Evolutionary conservation across 1,140 invertebrate species (phyloP), one percentile per base, ranked within the genome.

Genomic region (Belonocnema kinseyi): DNA sequence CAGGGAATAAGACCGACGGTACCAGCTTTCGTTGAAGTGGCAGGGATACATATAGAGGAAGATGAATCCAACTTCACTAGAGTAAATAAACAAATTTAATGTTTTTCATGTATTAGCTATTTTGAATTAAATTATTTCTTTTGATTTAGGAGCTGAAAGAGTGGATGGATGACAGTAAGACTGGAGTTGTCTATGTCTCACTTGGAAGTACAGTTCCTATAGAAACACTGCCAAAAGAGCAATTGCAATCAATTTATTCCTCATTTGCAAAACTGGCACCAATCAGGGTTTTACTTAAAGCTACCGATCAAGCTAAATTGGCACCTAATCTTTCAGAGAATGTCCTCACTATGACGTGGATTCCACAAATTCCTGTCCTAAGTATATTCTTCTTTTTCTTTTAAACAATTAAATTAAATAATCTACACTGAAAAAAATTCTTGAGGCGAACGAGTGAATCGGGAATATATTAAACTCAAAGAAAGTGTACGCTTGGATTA

Each of bases 361-460:
- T 95, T 80, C 94, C 94, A 21, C 94, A 95, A 87, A 91, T 92
- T 73, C 93, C 92, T 83, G 84, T 93, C 76, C 79, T 93, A 33
- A 33, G 26, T 33, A 33, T 33, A 33, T 33, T 33, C 26, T 33
- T 33, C 5, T 33, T 33, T 33, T 33, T 33, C 26, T 33, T 33
- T 33, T 33, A 33, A 5, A 33, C 26, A 33, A 33, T 3, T 33
- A 33, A 2, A 33, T 33, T 3, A 33, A 33, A 26, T 3, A 26
- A 26, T 26, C 21, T 26, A n/a, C n/a, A n/a, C n/a, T n/a, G n/a
- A n/a, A n/a, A n/a, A n/a, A n/a, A n/a, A n/a, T n/a, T n/a, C n/a
- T n/a, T n/a, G n/a, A n/a, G n/a, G n/a, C n/a, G n/a, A n/a, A n/a
- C n/a, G n/a, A n/a, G n/a, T n/a, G n/a, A n/a, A n/a, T n/a, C n/a